Conservation (phyloP, 2,797 vertebrate genomes). For the Dryobates pubescens region DNA sequence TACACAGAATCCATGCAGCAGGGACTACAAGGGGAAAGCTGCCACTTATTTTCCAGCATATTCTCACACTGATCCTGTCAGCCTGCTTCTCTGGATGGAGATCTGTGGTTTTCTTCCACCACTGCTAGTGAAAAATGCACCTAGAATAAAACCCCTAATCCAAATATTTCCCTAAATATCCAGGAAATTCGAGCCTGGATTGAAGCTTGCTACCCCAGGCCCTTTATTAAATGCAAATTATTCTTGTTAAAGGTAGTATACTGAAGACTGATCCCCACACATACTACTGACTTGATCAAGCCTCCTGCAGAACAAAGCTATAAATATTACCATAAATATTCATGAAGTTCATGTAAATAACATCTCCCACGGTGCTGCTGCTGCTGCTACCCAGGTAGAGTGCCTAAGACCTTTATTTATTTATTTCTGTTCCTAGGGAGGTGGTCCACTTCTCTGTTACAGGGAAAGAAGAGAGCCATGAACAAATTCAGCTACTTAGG, state of each 20-base stretch:
- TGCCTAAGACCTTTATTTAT: neutral
- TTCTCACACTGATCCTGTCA: neutral
- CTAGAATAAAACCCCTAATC: neutral
- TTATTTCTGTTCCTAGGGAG: neutral
- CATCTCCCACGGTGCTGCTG: slow-evolving; percentile 38
- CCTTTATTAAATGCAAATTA: slow-evolving; percentile 53
- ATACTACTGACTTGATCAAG: slow-evolving; percentile 64
- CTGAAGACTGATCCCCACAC: slow-evolving; percentile 34
- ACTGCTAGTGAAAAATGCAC: neutral
- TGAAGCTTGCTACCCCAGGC: neutral
- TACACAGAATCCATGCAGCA: neutral
- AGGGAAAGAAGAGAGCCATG: neutral
- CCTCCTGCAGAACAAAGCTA: slow-evolving; percentile 65
- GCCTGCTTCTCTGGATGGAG: neutral
- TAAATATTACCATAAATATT: slow-evolving; percentile 73
- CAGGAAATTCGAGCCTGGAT: neutral
- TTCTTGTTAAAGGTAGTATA: slow-evolving; percentile 43
- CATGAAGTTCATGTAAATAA: slow-evolving; percentile 69
- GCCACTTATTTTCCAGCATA: neutral
- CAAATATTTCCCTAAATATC: slow-evolving; percentile 31
- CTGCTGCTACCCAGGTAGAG: slow-evolving; percentile 49
- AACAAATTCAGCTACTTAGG: neutral
- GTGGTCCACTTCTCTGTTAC: neutral
- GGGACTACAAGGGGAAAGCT: neutral
- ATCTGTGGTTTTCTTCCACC: neutral